phyloP scores from a whole-genome alignment of 2,797 vertebrate genomes.

The Luscinia megarhynchos region DNA sequence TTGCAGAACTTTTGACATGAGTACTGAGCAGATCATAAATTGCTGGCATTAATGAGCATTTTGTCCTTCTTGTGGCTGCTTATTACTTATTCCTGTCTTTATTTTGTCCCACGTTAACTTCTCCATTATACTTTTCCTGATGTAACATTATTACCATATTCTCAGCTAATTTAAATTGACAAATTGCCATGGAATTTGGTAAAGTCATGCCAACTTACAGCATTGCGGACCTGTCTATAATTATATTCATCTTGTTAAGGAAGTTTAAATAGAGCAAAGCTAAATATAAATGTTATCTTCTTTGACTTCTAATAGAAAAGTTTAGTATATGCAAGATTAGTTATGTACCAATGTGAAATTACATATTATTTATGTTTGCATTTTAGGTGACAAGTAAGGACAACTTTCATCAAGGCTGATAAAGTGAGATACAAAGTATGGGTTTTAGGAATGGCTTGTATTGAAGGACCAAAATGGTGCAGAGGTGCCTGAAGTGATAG shows the following conservation, averaged over 20 bases:
- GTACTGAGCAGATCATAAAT: neutral
- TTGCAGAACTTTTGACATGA: neutral
- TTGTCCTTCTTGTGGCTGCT: neutral
- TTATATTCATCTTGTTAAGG: slow-evolving; percentile 9
- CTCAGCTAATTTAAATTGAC: slow-evolving; percentile 17
- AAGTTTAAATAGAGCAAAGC: slow-evolving; percentile 5
- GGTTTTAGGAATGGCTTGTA: neutral
- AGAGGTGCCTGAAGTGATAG: neutral
- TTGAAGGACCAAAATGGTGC: neutral
- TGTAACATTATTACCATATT: neutral
- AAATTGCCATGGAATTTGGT: slow-evolving; percentile 25
- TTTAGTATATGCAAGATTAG: neutral
- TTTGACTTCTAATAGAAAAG: neutral
- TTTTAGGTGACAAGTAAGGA: neutral
- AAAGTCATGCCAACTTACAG: neutral
- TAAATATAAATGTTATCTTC: slow-evolving; percentile 20
- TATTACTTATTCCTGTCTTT: neutral
- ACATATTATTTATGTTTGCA: neutral
- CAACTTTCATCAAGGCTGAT: neutral
- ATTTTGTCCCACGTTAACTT: neutral
- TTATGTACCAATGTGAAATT: neutral
- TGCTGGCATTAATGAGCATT: neutral
- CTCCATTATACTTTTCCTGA: neutral
- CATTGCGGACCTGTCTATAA: neutral
- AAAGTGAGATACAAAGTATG: neutral